Evolutionary conservation across 2,797 vertebrate genomes (phyloP).

Genomic region (Aeoliscus strigatus): DNA sequence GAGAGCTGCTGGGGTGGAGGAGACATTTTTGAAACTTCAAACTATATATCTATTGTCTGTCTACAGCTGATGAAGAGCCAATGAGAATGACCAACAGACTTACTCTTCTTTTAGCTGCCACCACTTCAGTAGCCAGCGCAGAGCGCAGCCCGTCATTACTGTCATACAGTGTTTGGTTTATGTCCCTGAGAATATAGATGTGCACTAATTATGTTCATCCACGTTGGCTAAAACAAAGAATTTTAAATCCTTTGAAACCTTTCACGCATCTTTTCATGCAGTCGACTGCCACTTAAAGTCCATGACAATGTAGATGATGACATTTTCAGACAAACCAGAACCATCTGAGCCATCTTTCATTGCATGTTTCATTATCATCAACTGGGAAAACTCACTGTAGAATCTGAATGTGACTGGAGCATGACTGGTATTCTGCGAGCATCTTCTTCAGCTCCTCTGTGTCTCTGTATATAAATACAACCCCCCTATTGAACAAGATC

Average conservation of each 20-base stretch:
- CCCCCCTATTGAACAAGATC: too few species aligned
- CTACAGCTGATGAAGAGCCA: too few species aligned
- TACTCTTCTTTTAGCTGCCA: slow-evolving; percentile 57
- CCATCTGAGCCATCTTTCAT: too few species aligned
- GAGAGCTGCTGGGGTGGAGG: slow-evolving; percentile 46
- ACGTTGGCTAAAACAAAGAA: too few species aligned
- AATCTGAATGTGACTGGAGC: slow-evolving; percentile 60
- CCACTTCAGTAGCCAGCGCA: slow-evolving; percentile 42
- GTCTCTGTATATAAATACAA: slow-evolving; percentile 54
- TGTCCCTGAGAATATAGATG: slow-evolving; percentile 46
- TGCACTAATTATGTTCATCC: not conserved
- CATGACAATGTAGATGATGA: too few species aligned
- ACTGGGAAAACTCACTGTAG: slow-evolving; percentile 64
- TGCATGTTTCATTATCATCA: not conserved
- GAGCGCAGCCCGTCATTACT: slow-evolving; percentile 71
- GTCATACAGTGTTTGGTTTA: slow-evolving; percentile 74
- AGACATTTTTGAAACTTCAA: too few species aligned
- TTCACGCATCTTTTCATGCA: too few species aligned
- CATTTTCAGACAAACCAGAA: too few species aligned
- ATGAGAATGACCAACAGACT: too few species aligned
- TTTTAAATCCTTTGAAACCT: too few species aligned
- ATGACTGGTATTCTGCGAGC: slow-evolving; percentile 63
- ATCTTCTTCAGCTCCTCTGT: slow-evolving; percentile 55
- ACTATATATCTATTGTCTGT: too few species aligned
- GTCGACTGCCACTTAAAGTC: too few species aligned